Conservation (phyloP, 53 echinoderm and acorn worm species). For the Stichopus horrens region DNA sequence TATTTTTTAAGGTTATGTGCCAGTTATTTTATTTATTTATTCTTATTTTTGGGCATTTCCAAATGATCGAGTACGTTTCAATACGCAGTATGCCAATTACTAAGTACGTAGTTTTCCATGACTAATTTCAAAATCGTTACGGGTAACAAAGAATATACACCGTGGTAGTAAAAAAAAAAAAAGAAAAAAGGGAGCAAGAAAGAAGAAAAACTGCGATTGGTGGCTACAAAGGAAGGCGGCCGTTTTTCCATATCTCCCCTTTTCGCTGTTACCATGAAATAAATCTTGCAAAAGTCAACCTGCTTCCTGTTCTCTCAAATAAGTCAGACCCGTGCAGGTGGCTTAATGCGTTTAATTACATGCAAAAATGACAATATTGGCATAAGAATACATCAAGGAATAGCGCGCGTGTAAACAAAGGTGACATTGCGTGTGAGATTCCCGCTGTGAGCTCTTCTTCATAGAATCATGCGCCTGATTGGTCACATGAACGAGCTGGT, state of each 20-base stretch:
- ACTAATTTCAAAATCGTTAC: constrained; percentile 50
- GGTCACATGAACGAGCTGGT: neutral
- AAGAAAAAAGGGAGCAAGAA: neutral
- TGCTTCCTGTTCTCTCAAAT: constrained; percentile 24
- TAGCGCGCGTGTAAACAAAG: constrained; percentile 23
- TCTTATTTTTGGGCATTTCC: constrained; percentile 6
- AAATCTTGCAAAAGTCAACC: constrained; percentile 27
- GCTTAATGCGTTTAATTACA: constrained; percentile 48
- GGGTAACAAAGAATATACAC: constrained; percentile 8
- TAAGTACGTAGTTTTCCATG: constrained; percentile 40
- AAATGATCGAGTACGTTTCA: constrained; percentile 7
- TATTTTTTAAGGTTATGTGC: constrained; percentile 41
- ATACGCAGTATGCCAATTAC: constrained; percentile 22
- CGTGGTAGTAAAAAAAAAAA: neutral
- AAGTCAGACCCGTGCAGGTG: constrained; percentile 33
- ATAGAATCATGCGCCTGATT: constrained; percentile 44
- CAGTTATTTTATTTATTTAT: neutral
- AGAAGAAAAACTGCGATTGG: neutral
- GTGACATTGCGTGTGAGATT: constrained; percentile 21
- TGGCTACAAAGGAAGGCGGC: neutral
- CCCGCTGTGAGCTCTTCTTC: constrained; percentile 37
- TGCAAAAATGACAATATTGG: constrained; percentile 47
- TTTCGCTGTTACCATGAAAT: neutral
- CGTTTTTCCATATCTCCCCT: neutral
- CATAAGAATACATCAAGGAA: constrained; percentile 20